Evolutionary conservation across 2,797 vertebrate species (phyloP).

Genomic region (Discoglossus pictus): DNA sequence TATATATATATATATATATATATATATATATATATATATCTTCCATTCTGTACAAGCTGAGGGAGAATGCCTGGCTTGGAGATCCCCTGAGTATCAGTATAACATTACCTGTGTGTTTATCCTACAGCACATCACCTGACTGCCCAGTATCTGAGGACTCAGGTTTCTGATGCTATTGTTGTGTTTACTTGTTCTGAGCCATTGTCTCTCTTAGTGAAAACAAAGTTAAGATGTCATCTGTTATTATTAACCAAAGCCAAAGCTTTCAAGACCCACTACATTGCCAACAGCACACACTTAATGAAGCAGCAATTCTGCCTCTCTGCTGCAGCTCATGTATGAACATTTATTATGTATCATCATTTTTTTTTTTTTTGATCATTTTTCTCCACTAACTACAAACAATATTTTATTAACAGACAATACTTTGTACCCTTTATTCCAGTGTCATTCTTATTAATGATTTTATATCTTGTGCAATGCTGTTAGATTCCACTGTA

Average conservation of each 20-base stretch:
- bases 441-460: constrained; percentile 2
- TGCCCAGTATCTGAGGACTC: background rate
- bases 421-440: background rate
- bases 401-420: background rate
- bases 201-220: constrained; percentile 4
- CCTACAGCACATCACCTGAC: background rate
- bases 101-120: constrained; percentile 6
- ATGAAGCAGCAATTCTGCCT: background rate
- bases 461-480: background rate
- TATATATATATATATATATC: background rate
- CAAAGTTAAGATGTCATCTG: constrained; percentile 18
- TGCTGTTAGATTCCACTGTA: constrained; percentile 9
- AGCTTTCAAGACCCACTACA: no score
- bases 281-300: background rate
- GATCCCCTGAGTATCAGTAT: background rate
- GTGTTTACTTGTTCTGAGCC: background rate
- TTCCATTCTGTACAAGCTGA: background rate
- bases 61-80: background rate
- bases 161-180: background rate
- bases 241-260: constrained; percentile 19
- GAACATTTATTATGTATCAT: background rate
- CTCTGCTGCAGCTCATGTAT: background rate
- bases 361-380: background rate
- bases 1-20: no score
- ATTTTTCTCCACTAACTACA: background rate